phyloP scores from a whole-genome alignment of 2,113 vertebrate species.

The Chrysemys picta region DNA sequence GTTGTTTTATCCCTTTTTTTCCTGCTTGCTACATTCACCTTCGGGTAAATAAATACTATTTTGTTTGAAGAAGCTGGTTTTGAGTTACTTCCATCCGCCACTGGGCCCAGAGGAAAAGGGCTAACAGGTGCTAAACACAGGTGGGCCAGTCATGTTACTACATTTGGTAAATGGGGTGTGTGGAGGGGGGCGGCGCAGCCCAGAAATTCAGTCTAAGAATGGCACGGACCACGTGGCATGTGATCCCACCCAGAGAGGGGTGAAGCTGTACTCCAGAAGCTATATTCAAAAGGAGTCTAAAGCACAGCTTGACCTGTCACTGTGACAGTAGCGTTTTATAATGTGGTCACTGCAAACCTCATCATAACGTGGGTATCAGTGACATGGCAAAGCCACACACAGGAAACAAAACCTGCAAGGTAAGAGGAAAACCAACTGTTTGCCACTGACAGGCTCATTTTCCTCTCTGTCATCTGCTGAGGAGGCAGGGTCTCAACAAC shows the following conservation, averaged over 20 bases:
- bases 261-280: background rate
- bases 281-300: background rate
- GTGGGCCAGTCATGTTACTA: background rate
- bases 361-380: background rate
- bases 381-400: background rate
- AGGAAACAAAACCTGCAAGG: background rate
- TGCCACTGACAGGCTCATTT: background rate
- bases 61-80: background rate
- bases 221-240: rapidly evolving
- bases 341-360: background rate
- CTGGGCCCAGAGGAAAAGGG: background rate
- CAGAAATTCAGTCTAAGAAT: background rate
- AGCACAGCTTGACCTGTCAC: background rate
- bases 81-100: background rate
- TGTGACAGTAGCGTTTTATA: background rate
- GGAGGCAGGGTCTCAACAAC: background rate
- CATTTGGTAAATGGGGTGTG: background rate
- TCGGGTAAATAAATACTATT: background rate
- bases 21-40: background rate
- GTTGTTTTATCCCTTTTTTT: background rate
- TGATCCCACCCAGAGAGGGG: background rate
- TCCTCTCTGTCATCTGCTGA: background rate
- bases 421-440: background rate
- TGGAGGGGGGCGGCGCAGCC: background rate
- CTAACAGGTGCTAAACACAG: background rate